phyloP scores from a whole-genome alignment of 2,888 invertebrate species.

The Neoascia interrupta region DNA sequence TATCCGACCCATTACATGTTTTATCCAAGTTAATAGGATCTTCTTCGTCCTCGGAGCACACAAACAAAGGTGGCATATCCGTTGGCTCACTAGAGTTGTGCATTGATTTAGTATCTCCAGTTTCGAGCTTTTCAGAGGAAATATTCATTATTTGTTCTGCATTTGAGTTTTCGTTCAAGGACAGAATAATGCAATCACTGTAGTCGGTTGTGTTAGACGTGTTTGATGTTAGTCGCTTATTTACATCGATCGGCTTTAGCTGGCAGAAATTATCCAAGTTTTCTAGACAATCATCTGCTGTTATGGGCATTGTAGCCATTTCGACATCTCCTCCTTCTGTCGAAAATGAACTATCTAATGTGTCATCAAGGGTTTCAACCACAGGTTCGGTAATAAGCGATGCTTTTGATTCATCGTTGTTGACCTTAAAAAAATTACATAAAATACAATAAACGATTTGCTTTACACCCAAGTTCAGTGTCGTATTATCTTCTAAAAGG shows the following conservation, averaged over 20 bases:
- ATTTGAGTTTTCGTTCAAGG: conserved; percentile 32
- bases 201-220: conserved; percentile 22
- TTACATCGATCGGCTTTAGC: not conserved
- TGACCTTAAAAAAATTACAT: no score
- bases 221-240: not conserved
- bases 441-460: no score
- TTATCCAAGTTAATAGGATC: conserved; percentile 23
- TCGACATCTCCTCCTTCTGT: conserved; percentile 38
- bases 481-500: no score
- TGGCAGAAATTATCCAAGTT: no score
- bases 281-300: conserved; percentile 48
- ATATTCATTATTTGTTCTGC: conserved; percentile 2
- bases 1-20: no score
- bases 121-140: not conserved
- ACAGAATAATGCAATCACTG: conserved; percentile 60
- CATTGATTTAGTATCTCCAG: not conserved
- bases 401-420: no score
- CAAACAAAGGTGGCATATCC: conserved; percentile 72
- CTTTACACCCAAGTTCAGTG: no score
- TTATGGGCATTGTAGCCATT: conserved; percentile 45
- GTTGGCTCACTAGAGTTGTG: not conserved
- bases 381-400: no score
- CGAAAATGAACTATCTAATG: no score
- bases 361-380: no score
- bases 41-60: conserved; percentile 70